A percentile compares a stretch with the other conserved stretches of the same genome.
Evolutionary conservation across 1,140 invertebrate genomes (phyloP).

Genomic region (Pseudomyrmex concolor): DNA sequence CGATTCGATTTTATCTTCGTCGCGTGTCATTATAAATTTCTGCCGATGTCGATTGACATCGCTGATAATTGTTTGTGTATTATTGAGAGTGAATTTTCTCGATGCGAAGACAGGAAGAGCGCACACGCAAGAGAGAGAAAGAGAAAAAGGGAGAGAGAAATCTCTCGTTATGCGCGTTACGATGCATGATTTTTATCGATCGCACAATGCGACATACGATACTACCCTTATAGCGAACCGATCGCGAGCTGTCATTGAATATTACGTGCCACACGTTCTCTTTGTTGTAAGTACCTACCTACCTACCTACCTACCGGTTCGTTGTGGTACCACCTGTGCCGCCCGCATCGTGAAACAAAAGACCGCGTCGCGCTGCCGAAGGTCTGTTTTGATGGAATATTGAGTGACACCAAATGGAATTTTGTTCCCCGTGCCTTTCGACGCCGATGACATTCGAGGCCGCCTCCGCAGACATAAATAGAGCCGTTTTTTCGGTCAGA

Average conservation of each 20-base stretch:
- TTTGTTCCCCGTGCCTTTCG: conserved; percentile 62
- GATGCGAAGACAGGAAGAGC: too few species aligned
- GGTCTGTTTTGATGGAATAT: conserved; percentile 73
- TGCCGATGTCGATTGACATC: background rate
- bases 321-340: conserved; percentile 70
- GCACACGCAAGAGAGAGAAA: background rate
- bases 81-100: too few species aligned
- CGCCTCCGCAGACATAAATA: background rate
- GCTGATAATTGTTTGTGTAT: conserved; percentile 8
- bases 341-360: conserved; percentile 77
- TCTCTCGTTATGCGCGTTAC: background rate
- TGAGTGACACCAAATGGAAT: conserved; percentile 76
- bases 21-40: background rate
- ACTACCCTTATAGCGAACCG: conserved; percentile 74
- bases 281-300: conserved; percentile 60
- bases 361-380: conserved; percentile 49
- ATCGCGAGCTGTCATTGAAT: conserved; percentile 52
- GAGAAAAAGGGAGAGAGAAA: background rate
- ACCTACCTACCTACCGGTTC: conserved; percentile 45
- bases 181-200: conserved; percentile 66
- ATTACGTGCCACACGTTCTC: conserved; percentile 55
- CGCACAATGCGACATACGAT: conserved; percentile 73
- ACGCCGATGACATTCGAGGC: conserved; percentile 56
- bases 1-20: conserved; percentile 18
- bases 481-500: background rate